These are phyloP conservation scores for Paedocypris micromegethes DNA, from an alignment of 2,797 vertebrate genomes.

Conservation along the genomic window DNA sequence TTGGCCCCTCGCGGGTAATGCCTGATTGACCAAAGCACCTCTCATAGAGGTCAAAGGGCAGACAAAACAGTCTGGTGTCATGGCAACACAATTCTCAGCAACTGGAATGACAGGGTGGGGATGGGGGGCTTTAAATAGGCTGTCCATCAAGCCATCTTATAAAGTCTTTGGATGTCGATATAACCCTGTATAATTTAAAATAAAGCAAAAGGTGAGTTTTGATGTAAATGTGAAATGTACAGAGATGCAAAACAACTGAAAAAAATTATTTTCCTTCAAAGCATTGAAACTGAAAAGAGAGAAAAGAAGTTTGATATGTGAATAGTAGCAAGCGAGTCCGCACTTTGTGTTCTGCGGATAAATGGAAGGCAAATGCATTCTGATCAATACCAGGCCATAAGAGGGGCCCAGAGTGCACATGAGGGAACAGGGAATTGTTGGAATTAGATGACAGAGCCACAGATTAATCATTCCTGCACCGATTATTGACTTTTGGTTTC, in stretches of 20 bases:
- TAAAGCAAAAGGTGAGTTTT: no score
- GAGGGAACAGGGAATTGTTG: conserved; percentile 52
- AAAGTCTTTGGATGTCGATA: conserved; percentile 53
- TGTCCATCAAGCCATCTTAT: conserved; percentile 68
- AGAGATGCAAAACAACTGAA: background rate
- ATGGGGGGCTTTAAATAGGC: conserved; percentile 54
- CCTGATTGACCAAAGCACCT: conserved; percentile 79
- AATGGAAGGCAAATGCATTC: conserved; percentile 77
- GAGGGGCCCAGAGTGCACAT: conserved; percentile 44
- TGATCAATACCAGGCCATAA: conserved; percentile 70
- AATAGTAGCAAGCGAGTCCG: conserved; percentile 58
- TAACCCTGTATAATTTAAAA: background rate
- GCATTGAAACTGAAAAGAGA: background rate
- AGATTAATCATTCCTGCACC: conserved; percentile 77
- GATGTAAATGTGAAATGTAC: no score
- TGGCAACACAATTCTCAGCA: conserved; percentile 77
- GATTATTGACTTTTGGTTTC: conserved; percentile 76
- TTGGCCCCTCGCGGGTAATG: conserved; percentile 73
- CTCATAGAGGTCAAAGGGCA: conserved; percentile 79
- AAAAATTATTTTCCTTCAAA: background rate
- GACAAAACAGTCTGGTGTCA: conserved; percentile 83
- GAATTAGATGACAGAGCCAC: conserved; percentile 56
- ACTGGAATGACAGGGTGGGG: conserved; percentile 57
- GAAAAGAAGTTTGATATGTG: conserved; percentile 29
- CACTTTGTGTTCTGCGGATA: conserved; percentile 67